Percentiles rank a stretch among this genome's conserved stretches.
Conservation (phyloP, 1,140 invertebrate species). For the Frieseomelitta varia region DNA sequence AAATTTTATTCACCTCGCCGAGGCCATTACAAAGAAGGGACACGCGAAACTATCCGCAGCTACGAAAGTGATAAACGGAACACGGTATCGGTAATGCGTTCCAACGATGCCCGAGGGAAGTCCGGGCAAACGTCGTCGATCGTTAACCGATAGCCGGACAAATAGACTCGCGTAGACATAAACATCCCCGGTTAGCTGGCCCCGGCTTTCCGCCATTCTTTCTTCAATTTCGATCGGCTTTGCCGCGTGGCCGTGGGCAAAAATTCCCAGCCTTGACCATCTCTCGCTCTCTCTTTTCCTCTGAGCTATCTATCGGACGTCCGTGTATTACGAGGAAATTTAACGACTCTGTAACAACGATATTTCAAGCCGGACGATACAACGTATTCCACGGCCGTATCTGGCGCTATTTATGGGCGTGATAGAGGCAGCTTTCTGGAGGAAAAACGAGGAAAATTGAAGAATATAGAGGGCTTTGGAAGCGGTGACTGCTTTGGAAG, state of each 20-base stretch:
- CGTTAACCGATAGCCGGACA: slow-evolving; percentile 59
- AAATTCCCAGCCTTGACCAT: not conserved
- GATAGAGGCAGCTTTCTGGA: not conserved
- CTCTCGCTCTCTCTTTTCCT: too few relatives aligned
- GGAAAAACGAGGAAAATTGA: not conserved
- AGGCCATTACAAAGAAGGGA: slow-evolving; percentile 35
- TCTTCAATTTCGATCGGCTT: slow-evolving; percentile 2
- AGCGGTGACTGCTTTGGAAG: not conserved
- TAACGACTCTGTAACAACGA: slow-evolving; percentile 5
- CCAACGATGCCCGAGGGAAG: slow-evolving; percentile 27
- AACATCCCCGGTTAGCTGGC: slow-evolving; percentile 26
- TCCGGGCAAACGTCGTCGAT: slow-evolving; percentile 48
- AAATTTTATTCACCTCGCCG: slow-evolving; percentile 38
- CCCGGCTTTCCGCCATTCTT: slow-evolving; percentile 20
- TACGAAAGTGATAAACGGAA: slow-evolving; percentile 49
- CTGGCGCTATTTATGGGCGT: not conserved
- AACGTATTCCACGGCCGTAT: not conserved
- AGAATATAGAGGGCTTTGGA: not conserved
- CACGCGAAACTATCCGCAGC: slow-evolving; percentile 27
- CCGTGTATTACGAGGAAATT: not conserved
- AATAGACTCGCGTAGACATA: slow-evolving; percentile 51
- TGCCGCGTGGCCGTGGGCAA: not conserved
- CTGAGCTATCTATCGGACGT: not conserved
- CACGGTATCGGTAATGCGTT: slow-evolving; percentile 19
- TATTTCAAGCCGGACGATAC: slow-evolving; percentile 4